Evolutionary conservation across 2,113 vertebrate species (phyloP), one percentile per base, ranked within the genome.

Genomic region (Turdus rufiventris): DNA sequence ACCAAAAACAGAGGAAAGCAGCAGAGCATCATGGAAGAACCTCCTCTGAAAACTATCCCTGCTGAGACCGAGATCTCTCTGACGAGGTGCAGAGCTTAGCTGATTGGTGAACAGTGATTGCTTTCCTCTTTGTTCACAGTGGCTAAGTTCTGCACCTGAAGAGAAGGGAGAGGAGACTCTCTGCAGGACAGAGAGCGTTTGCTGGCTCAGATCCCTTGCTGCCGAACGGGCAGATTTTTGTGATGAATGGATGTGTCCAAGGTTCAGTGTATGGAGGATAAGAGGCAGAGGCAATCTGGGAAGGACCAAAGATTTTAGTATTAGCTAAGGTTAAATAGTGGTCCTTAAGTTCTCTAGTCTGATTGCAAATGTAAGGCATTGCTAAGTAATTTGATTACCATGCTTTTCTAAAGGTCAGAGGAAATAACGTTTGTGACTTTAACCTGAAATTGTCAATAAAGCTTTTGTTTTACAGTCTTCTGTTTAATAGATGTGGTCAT

Each of bases 51-150:
- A 91, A 91, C 94, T 93, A 89, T 56, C 78, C 94, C 21, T 93
- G 86, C 96, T 50, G 74, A 93, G 96, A 96, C 8, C 93, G 80
- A 97, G 97, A 98, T 97, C 98, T 99, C 99, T 99, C 98, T 98
- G 97, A 87, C 53, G 89, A 99, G 99, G 99, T 99, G 98, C 99
- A 99, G 99, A 99, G 99, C 99, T 99, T 99, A 99, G 99, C 99
- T 99, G 99, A 99, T 99, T 99, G 99, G 99, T 99, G 99, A 99
- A 99, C 99, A 99, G 99, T 99, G 99, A 99, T 98, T 99, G 98
- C 98, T 98, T 98, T 97, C 98, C 98, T 98, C 99, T 99, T 99
- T 99, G 99, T 99, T 99, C 99, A 99, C 99, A 99, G 99, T 99
- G 99, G 99, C 99, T 99, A 99, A 99, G 99, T 99, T 99, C 99